phyloP scores from a whole-genome alignment of 2,113 vertebrate genomes.

The Pleuronectes platessa region DNA sequence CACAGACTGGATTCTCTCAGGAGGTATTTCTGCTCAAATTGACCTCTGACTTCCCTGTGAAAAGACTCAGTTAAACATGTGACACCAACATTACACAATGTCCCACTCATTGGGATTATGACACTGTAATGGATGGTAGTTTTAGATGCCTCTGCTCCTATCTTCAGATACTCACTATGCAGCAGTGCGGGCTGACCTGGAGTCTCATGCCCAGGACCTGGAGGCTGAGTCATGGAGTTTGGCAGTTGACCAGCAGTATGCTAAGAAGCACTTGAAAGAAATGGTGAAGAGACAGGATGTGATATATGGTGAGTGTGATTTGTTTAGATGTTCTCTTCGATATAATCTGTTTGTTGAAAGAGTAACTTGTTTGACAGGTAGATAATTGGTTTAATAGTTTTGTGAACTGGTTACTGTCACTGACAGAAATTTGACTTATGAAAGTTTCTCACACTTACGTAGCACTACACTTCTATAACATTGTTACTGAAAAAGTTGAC shows the following conservation, averaged over 20 bases:
- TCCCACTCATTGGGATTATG: too few relatives aligned
- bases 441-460: not conserved
- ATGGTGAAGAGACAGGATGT: constrained; percentile 92
- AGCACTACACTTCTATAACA: not conserved
- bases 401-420: not conserved
- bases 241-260: constrained; percentile 87
- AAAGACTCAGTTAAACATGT: not conserved
- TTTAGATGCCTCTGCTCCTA: constrained; percentile 5
- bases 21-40: not conserved
- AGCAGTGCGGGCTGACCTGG: constrained; percentile 87
- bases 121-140: not conserved
- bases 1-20: not conserved
- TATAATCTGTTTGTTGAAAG: not conserved
- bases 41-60: not conserved
- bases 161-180: constrained; percentile 85
- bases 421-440: not conserved
- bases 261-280: constrained; percentile 87
- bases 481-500: not conserved
- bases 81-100: not conserved
- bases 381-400: not conserved
- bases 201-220: constrained; percentile 89
- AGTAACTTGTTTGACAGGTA: not conserved
- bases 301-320: constrained; percentile 88
- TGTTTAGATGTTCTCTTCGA: not conserved
- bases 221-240: constrained; percentile 95